Evolutionary conservation across 2,797 vertebrate genomes (phyloP), one percentile per base, ranked within the genome.

Genomic region (Anabacerthia variegaticeps): DNA sequence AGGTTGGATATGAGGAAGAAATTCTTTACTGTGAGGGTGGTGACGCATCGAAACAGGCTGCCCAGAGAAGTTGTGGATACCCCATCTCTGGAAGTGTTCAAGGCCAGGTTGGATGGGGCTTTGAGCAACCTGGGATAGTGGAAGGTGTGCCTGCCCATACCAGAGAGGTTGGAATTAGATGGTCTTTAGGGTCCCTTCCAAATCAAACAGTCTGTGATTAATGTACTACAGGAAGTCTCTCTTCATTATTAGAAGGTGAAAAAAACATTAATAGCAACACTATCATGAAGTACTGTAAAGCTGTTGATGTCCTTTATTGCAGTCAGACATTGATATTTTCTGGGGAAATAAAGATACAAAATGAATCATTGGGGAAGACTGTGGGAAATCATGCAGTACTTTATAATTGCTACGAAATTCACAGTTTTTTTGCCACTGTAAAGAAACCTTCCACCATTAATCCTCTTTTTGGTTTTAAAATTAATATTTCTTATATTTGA

Each of bases 241-340:
- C n/a, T 85, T 83, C 26, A 46, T 62, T 52, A 26, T 89, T 69
- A 19, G 15, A 67, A 69, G 8, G 19, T 77, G 75, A 15, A 79
- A 77, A 76, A 71, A 54, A 51, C 49, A 21, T 71, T 69, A 78
- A 46, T 61, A 67, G n/a, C 14, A 62, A 36, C 20, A 32, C 20
- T 75, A 46, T 67, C 5, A 15, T 32, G 59, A 76, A 73, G 69
- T 59, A 56, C 30, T 30, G 6, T 14, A 59, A 51, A 28, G 16
- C 43, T 62, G 39, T 63, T 93, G 49, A 78, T 86, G 39, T 76
- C 56, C 26, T 89, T 89, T 78, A 43, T 59, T 92, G 73, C 58
- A 83, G 63, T 37, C 43, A 43, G 6, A 41, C 68, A 18, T 73
- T 20, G 43, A 13, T 71, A 49, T 95, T 89, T 86, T 59, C 67